A percentile compares a stretch with the other conserved stretches of the same genome.
Evolutionary conservation across 1,140 invertebrate species (phyloP).

Genomic region (Cheumatopsyche charites): DNA sequence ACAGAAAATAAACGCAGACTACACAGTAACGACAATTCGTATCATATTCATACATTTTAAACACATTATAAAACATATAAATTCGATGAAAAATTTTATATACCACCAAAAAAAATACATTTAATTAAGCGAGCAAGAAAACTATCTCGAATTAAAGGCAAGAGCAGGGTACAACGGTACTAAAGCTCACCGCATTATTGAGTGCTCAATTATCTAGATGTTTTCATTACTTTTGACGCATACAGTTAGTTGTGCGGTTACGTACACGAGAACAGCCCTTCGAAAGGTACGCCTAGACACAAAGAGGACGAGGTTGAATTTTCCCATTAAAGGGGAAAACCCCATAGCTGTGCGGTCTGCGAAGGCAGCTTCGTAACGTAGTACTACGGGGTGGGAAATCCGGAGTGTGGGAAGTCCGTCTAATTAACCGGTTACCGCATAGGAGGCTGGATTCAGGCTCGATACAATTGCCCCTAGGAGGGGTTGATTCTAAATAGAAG

Average conservation of each 20-base stretch:
- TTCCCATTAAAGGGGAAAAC: constrained; percentile 29
- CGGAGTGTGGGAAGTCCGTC: constrained; percentile 12
- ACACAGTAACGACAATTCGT: neutral
- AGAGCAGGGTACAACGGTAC: neutral
- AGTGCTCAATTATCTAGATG: neutral
- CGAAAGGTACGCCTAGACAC: neutral
- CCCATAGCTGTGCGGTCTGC: neutral
- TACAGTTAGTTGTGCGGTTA: constrained; percentile 1
- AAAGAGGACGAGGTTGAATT: neutral
- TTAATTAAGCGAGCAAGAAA: too few relatives aligned
- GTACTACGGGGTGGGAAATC: neutral
- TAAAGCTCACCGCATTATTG: neutral
- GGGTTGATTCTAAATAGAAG: constrained; percentile 23
- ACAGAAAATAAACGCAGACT: neutral
- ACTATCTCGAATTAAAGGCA: too few relatives aligned
- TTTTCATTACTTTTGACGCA: constrained; percentile 18
- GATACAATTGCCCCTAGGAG: constrained; percentile 29
- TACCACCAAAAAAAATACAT: too few relatives aligned
- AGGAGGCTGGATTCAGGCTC: constrained; percentile 12
- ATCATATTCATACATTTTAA: too few relatives aligned
- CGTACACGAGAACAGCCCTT: neutral
- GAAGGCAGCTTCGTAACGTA: too few relatives aligned
- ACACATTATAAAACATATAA: too few relatives aligned
- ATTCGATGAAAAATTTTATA: too few relatives aligned
- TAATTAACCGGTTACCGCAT: constrained; percentile 40